These are phyloP conservation scores for Cepaea nemoralis DNA, from an alignment of 1,140 invertebrate species.

Conservation along the genomic window DNA sequence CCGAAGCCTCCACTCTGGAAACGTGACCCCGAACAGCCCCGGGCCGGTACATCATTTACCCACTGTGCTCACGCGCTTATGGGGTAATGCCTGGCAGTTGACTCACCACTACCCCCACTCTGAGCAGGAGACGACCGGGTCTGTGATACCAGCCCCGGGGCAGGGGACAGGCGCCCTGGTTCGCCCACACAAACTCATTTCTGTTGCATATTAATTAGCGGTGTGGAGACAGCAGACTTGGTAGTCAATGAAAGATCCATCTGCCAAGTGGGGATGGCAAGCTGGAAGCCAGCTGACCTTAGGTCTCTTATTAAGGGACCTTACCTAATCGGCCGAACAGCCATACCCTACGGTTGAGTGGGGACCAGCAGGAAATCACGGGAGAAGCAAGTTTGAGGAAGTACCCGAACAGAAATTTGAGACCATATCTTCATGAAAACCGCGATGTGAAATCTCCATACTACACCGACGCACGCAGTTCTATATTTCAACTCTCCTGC, in stretches of 20 bases:
- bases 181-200: not conserved
- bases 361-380: not conserved
- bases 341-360: slow-evolving; percentile 12
- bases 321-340: slow-evolving; percentile 26
- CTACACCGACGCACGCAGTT: not conserved
- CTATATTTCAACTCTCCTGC: not conserved
- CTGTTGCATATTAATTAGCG: slow-evolving; percentile 35
- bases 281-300: slow-evolving; percentile 27
- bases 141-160: not conserved
- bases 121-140: not conserved
- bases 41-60: not conserved
- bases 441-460: not conserved
- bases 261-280: slow-evolving; percentile 8
- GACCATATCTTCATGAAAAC: not conserved
- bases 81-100: slow-evolving; percentile 23
- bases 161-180: not conserved
- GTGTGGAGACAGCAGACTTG: slow-evolving; percentile 7
- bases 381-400: not conserved
- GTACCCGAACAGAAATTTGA: not conserved
- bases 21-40: slow-evolving; percentile 10
- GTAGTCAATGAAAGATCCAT: slow-evolving; percentile 24
- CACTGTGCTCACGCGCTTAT: not conserved
- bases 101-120: slow-evolving; percentile 2
- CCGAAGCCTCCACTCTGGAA: not conserved
- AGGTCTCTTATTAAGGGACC: slow-evolving; percentile 27